Conservation (phyloP, 2,888 invertebrate species). For the Cylloceria caligata region DNA sequence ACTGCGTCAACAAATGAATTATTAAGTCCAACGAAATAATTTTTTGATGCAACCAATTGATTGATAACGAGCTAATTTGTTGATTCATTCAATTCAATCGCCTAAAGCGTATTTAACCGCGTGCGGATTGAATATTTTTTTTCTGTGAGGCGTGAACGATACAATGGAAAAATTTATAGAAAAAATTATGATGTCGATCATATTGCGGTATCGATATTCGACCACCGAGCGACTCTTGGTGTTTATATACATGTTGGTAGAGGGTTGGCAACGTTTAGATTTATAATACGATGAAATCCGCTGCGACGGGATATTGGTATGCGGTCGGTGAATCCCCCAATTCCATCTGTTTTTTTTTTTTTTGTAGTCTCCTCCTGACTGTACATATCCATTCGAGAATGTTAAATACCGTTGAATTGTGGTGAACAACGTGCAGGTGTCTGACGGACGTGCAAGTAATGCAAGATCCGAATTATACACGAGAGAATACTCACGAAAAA, state of each 20-base stretch:
- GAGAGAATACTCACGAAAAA: slow-evolving; percentile 1
- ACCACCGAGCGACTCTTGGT: background rate
- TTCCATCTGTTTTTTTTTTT: slow-evolving; percentile 11
- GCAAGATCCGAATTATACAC: slow-evolving; percentile 12
- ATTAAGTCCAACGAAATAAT: no score
- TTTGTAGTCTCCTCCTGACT: background rate
- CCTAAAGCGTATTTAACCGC: no score
- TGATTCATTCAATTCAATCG: no score
- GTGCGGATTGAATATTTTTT: no score
- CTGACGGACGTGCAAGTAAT: slow-evolving; percentile 20
- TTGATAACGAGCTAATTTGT: no score
- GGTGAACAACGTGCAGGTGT: background rate
- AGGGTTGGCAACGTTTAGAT: background rate
- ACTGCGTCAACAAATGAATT: no score
- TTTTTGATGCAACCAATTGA: no score
- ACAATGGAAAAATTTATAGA: background rate
- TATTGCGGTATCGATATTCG: background rate
- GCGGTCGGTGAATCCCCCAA: background rate
- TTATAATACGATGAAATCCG: background rate
- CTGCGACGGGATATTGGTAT: slow-evolving; percentile 5
- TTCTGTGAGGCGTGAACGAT: no score
- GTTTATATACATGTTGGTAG: background rate
- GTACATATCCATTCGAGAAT: background rate
- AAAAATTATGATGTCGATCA: no score
- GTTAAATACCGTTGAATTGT: background rate